A percentile compares a stretch with the other conserved stretches of the same genome.
Conservation (phyloP, 2,113 vertebrate genomes). For the Melanostigma gelatinosum region DNA sequence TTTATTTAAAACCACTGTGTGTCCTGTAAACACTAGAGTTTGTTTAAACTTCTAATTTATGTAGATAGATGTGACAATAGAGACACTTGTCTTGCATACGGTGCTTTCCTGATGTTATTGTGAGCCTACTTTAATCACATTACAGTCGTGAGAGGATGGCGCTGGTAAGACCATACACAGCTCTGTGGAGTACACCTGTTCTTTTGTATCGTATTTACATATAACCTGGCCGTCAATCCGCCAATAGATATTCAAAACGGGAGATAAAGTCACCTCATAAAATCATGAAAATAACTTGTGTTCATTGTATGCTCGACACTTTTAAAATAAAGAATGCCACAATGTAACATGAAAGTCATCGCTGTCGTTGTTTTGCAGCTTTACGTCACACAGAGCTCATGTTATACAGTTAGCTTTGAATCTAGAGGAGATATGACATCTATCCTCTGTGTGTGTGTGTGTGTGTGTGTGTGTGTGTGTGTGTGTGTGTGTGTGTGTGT, state of each 20-base stretch:
- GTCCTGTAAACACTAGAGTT: not conserved
- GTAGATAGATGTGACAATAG: not conserved
- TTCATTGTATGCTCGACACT: not conserved
- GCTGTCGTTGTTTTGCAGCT: not conserved
- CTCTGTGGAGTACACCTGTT: not conserved
- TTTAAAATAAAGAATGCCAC: not conserved
- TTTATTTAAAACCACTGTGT: not conserved
- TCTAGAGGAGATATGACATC: not conserved
- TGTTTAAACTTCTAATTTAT: not conserved
- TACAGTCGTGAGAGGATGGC: not conserved
- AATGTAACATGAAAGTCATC: not conserved
- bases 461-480: not conserved
- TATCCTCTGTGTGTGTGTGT: not conserved
- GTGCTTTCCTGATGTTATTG: not conserved
- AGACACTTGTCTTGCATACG: not conserved
- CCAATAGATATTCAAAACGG: conserved; percentile 1
- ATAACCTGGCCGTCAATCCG: not conserved
- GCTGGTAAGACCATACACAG: too few relatives aligned
- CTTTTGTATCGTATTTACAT: not conserved
- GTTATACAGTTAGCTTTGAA: not conserved
- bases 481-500: conserved; percentile 17
- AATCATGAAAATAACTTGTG: not conserved
- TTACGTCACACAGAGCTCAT: not conserved
- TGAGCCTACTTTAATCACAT: not conserved
- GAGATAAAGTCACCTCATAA: not conserved